These are phyloP conservation scores for Aythya fuligula DNA, from an alignment of 2,797 vertebrate genomes.

Conservation along the genomic window DNA sequence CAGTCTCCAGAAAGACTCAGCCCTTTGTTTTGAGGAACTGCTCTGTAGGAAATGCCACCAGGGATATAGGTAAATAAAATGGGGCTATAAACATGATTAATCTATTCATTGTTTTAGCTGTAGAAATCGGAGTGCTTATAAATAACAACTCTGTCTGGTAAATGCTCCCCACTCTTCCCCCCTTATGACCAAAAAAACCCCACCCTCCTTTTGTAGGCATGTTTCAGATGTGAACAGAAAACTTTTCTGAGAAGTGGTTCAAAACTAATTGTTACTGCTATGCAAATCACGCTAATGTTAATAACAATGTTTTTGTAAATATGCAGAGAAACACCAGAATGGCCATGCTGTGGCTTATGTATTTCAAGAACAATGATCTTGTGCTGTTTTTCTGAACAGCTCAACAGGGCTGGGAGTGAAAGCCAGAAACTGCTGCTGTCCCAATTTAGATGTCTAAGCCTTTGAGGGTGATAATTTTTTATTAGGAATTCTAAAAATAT, in stretches of 20 bases:
- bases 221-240: background rate
- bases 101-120: background rate
- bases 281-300: background rate
- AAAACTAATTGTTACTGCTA: background rate
- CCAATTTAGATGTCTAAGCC: background rate
- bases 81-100: background rate
- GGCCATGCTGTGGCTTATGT: background rate
- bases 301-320: background rate
- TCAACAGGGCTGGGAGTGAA: background rate
- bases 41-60: background rate
- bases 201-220: background rate
- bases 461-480: background rate
- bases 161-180: fast-evolving
- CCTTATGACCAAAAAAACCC: background rate
- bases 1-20: background rate
- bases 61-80: background rate
- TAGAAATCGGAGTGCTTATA: background rate
- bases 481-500: constrained; percentile 33
- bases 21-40: background rate
- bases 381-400: background rate
- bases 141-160: background rate
- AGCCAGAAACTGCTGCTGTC: background rate
- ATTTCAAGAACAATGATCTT: background rate
- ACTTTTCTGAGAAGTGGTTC: background rate
- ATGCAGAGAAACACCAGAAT: background rate